Base-by-base conservation (phyloP, 1,140 invertebrate species). In the Aphidius ervi region DNA sequence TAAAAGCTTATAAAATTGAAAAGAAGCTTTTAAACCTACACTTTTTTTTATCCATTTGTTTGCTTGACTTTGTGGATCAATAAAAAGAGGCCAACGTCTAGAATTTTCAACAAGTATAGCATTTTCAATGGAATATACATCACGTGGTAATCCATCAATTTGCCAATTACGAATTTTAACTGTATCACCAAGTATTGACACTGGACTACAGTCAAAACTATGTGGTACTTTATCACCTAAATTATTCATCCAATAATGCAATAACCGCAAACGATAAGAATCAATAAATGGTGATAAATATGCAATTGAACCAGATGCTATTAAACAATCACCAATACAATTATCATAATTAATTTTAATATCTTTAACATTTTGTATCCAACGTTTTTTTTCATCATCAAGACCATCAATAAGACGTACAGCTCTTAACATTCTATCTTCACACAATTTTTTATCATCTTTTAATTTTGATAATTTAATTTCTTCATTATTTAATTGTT, bases 341-440 rank as follows among this genome's bases (percentile, higher is more conserved):
- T 91, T 91, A 10, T 85, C 79, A 42, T 85, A 84, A 7, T 81
- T 82, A 0, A 74, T 74, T 61, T 86, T 83, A 39, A 91, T 77
- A 3, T 83, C 77, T 5, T 79, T 76, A 5, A 90, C 88, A 1
- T 85, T 88, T 9, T 81, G 66, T 3, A 84, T 85, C 91, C 90
- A 93, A 46, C 81, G 80, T 50, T 81, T 74, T 72, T 85, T 72
- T 75, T 89, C 81, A 58, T 82, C 80, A 0, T 81, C 78, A 5
- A 86, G 63, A 1, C 83, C 83, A 37, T 74, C 76, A 3, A 91
- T 81, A 46, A 92, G 77, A 63, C 90, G 85, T 53, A 91, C 86
- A 0, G 92, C 92, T 58, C 91, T 75, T 49, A 85, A 84, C 77
- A 94, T 85, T 70, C 91, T 85, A 42, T 88, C 87, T 45, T 89